Base-by-base conservation (phyloP, 1,140 invertebrate genomes). In the Cryptotermes secundus region DNA sequence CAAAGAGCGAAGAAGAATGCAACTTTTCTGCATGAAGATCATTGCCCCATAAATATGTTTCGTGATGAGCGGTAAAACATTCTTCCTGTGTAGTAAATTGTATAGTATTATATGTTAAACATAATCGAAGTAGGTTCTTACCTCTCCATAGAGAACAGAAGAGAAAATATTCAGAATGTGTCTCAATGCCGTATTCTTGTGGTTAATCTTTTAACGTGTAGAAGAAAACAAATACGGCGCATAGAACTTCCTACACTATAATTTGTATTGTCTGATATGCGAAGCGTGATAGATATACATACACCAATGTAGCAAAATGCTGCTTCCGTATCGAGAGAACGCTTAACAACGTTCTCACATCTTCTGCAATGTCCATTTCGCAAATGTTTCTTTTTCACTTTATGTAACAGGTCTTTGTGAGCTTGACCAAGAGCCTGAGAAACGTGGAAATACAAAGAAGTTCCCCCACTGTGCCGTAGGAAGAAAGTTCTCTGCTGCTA, bases 231-330 rank as follows among this genome's bases (percentile, higher is more conserved):
- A 31, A n/a, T 10, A 72, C 59, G 4, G 3, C 4, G 7, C 2
- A 72, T 72, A 72, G 0, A n/a, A 72, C 59, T 72, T 72, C 59
- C n/a, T 72, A 31, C 7, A n/a, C 7, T 3, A 31, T 72, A 72
- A 72, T 72, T n/a, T 72, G n/a, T 72, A 72, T 72, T 72, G 59
- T 72, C 59, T 72, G 59, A 72, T 72, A 72, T 72, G n/a, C 59
- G 26, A 72, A 72, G 59, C 45, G 19, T 49, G 45, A 22, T 49
- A 49, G 1, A 49, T 19, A 1, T 72, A n/a, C 59, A 72, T 16
- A 72, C 59, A 31, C 26, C 6, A 9, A 72, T n/a, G 26, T 31
- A 72, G 31, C 59, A 72, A 72, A 72, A 31, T 7, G 26, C n/a
- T 72, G 59, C 59, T 72, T 72, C 59, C 59, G 59, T 31, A 31